A percentile compares a stretch with the other conserved stretches of the same genome.
These are phyloP conservation scores for Cataglyphis albicans DNA, from an alignment of 2,888 invertebrate genomes.

Conservation along the genomic window DNA sequence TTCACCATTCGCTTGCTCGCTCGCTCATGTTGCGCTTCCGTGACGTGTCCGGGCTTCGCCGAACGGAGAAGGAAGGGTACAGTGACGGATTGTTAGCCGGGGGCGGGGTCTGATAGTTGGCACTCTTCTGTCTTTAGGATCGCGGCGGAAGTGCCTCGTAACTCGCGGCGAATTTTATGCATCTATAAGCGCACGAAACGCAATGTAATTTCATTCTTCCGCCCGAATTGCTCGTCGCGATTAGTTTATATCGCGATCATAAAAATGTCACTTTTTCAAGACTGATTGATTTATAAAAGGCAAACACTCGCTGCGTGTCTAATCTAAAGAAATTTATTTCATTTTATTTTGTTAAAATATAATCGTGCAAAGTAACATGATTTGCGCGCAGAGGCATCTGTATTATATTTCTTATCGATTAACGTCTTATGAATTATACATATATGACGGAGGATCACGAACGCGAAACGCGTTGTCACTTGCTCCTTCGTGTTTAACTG, in stretches of 20 bases:
- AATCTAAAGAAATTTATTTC: neutral
- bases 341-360: neutral
- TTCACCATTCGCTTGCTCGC: constrained; percentile 68
- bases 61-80: constrained; percentile 65
- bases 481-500: constrained; percentile 27
- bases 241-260: neutral
- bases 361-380: neutral
- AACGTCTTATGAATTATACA: constrained; percentile 8
- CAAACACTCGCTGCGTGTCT: neutral
- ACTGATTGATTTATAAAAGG: neutral
- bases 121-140: constrained; percentile 49
- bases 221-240: neutral
- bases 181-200: constrained; percentile 2
- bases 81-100: constrained; percentile 79
- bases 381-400: neutral
- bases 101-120: constrained; percentile 69
- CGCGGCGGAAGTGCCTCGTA: constrained; percentile 37
- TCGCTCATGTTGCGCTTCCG: constrained; percentile 67
- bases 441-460: neutral
- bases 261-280: neutral
- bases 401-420: constrained; percentile 20
- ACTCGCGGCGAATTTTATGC: constrained; percentile 22
- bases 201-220: constrained; percentile 33
- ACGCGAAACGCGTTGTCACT: neutral
- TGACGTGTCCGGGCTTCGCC: constrained; percentile 59